Base-by-base conservation (phyloP, 2,797 vertebrate species). In the Triplophysa yarkandensis region DNA sequence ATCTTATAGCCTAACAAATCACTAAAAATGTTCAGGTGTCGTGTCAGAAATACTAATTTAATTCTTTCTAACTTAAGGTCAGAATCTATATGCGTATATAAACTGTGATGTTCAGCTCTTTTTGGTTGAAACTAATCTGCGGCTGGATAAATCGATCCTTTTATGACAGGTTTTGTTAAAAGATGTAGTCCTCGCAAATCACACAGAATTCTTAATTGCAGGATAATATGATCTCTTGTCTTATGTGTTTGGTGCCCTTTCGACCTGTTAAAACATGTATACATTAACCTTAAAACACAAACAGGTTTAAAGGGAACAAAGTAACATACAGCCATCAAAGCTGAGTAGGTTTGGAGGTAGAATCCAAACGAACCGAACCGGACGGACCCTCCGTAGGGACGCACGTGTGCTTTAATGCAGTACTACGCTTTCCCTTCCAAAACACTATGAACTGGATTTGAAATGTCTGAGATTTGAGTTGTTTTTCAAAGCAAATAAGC, bases 91-190 rank as follows among this genome's bases (percentile, higher is more conserved):
- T 13, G 30, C 25, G 32, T 36, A 34, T 23, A 32, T 17, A 30
- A n/a, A n/a, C 7, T 60, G 17, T 67, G 13, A 52, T 34, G 48
- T 63, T 19, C 58, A 50, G 46, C 54, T 39, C 32, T 7, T 27
- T 46, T 43, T 25, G 46, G 28, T 76, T 32, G 13, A 6, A 27
- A 21, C 50, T 46, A 16, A 77, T 54, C 55, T 67, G 61, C 76
- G 46, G 66, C 28, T 28, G 27, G 34, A 58, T 52, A 54, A 28
- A 43, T 79, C 41, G 23, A 27, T 61, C 68, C 61, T 70, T 80
- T 68, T 63, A 80, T 71, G 62, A 14, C 43, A 23, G 44, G 17
- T 62, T 11, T 73, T 76, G 19, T 44, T 64, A n/a, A n/a, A n/a
- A n/a, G n/a, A n/a, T 57, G 13, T 52, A 14, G 41, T 68, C 27